phyloP scores from a whole-genome alignment of 2,797 vertebrate species.

The Ateles fusciceps region DNA sequence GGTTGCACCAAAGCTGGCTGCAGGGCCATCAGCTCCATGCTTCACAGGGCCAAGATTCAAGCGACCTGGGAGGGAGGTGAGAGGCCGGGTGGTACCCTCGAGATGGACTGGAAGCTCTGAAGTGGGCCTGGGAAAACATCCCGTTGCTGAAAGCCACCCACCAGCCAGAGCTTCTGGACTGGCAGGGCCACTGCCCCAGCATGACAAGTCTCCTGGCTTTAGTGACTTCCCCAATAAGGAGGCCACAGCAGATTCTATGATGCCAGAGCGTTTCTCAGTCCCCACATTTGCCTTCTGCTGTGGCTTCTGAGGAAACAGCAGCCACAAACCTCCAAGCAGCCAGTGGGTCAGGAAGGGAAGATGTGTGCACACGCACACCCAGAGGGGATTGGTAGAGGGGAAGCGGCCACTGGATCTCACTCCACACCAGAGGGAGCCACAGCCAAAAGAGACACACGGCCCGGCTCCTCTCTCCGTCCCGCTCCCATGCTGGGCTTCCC shows the following conservation, averaged over 20 bases:
- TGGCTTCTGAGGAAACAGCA: background rate
- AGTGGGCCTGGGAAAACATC: background rate
- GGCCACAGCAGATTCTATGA: background rate
- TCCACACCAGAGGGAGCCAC: background rate
- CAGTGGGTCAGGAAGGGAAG: background rate
- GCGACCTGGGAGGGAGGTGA: accelerated
- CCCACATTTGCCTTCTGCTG: background rate
- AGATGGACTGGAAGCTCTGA: background rate
- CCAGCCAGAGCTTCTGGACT: background rate
- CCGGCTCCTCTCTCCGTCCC: background rate
- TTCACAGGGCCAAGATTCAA: background rate
- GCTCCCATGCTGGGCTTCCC: background rate
- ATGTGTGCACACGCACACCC: background rate
- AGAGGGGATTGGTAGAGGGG: background rate
- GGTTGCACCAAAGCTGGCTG: background rate
- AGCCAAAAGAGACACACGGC: background rate
- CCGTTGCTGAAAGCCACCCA: background rate
- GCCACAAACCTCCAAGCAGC: background rate
- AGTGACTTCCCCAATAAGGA: background rate
- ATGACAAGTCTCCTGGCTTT: background rate
- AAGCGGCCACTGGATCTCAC: background rate
- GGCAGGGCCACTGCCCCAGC: background rate
- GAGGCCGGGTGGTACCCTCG: background rate
- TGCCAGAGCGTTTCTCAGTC: background rate
- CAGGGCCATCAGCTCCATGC: accelerated